Evolutionary conservation across 2,797 vertebrate species (phyloP).

Genomic region (Paramormyrops hopkinsi): DNA sequence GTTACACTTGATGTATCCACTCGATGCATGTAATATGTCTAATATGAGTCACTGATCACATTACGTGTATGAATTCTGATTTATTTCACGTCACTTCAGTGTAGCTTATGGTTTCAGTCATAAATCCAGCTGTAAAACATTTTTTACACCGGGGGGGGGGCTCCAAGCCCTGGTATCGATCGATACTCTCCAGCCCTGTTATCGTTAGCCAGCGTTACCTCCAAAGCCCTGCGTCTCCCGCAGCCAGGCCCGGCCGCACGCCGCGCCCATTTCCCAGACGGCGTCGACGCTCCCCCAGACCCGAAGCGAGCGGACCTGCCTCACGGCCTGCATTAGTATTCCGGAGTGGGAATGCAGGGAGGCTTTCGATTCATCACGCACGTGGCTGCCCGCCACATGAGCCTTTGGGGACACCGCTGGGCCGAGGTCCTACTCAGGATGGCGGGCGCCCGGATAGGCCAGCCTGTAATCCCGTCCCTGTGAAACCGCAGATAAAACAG

Average conservation of each 20-base stretch:
- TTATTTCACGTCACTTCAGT: background rate
- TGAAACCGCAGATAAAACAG: slow-evolving; percentile 4
- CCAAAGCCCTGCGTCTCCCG: background rate
- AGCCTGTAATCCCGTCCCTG: slow-evolving; percentile 8
- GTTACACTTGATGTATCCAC: background rate
- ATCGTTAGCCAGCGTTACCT: background rate
- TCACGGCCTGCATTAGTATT: background rate
- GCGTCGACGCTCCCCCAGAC: background rate
- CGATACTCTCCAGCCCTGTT: background rate
- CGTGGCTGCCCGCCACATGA: background rate
- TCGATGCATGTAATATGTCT: background rate
- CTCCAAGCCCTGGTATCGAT: background rate
- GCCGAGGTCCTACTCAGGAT: background rate
- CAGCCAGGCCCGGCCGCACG: background rate
- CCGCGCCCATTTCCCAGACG: background rate
- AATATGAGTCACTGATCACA: background rate
- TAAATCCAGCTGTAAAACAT: background rate
- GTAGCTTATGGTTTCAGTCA: background rate
- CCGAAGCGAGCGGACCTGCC: background rate
- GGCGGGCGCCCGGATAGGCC: background rate
- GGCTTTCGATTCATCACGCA: background rate
- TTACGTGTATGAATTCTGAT: background rate
- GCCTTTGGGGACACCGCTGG: background rate
- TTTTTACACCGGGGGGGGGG: background rate
- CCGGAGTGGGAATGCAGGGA: background rate